Evolutionary conservation across 2,113 vertebrate species (phyloP), one percentile per base, ranked within the genome.

Genomic region (Calidris pygmaea): DNA sequence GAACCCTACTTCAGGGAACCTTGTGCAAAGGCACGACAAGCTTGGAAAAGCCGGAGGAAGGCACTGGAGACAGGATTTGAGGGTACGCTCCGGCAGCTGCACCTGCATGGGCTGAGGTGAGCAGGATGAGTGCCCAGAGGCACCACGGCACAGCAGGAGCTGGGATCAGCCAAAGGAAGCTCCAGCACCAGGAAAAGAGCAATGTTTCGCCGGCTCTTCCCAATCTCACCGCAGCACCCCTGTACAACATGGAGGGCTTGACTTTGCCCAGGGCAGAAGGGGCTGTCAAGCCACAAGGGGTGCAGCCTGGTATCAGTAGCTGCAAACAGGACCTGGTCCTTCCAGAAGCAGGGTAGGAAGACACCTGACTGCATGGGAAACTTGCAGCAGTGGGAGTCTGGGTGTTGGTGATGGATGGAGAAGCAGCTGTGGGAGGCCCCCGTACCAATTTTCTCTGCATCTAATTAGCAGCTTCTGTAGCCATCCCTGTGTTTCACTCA

Each of bases 191-290:
- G 12, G 27, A 7, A 75, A 72, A 5, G 26, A 87, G 26, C 9
- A 41, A 34, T 5, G 3, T 12, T 56, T 32, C 34, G 43, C n/a
- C 14, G 13, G 27, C 37, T 65, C 48, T 9, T 59, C n/a, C 41
- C 37, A n/a, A 14, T 5, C 5, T 20, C 45, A 43, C 10, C 8
- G 23, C 17, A 48, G 37, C 37, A 39, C 1, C 0, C 21, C 6
- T 35, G 19, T 6, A 53, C 29, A 74, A 71, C 18, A 21, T 29
- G 23, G 13, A 73, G 71, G 19, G 72, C 67, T 62, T n/a, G 5
- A 45, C 70, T 21, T n/a, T 41, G 24, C 9, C 63, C 2, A 3
- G 0, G 14, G 65, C 4, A 82, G 55, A 47, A 88, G 19, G 17
- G 16, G 26, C 32, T 73, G 79, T 66, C 19, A 73, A 88, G 59